Percentiles rank a stretch among this genome's conserved stretches.
Conservation (phyloP, 2,888 invertebrate species). For the Graphium colonna region DNA sequence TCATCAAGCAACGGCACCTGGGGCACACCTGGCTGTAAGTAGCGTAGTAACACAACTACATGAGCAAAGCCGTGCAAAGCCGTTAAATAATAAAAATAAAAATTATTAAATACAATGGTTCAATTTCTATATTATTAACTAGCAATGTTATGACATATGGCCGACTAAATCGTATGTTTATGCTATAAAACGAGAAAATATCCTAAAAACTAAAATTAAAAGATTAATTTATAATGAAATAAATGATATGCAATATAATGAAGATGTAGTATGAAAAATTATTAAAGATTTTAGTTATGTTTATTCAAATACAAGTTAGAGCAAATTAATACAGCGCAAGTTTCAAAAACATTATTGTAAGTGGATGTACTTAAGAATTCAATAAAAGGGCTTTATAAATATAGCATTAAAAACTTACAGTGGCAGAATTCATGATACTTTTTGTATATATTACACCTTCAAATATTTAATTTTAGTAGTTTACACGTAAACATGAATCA, state of each 20-base stretch:
- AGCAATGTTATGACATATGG: too few relatives aligned
- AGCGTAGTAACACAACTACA: conserved; percentile 53
- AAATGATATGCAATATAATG: too few relatives aligned
- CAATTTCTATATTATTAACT: too few relatives aligned
- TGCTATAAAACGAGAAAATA: too few relatives aligned
- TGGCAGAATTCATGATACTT: conserved; percentile 71
- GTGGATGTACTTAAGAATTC: background rate
- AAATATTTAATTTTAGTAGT: conserved; percentile 4
- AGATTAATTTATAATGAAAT: too few relatives aligned
- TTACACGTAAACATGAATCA: conserved; percentile 18
- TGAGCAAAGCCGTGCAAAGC: conserved; percentile 77
- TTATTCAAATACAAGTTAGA: conserved; percentile 10
- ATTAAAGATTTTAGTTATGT: too few relatives aligned
- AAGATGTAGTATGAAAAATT: too few relatives aligned
- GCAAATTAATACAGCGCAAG: conserved; percentile 40
- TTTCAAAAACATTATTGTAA: background rate
- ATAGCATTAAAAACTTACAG: conserved; percentile 53
- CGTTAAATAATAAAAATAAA: conserved; percentile 8
- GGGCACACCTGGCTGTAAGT: conserved; percentile 78
- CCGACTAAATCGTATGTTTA: too few relatives aligned
- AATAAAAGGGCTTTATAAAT: background rate
- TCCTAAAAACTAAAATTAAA: too few relatives aligned
- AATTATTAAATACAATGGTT: too few relatives aligned
- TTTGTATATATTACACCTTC: conserved; percentile 27
- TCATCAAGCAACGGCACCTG: conserved; percentile 93